These are phyloP conservation scores for Parochlus steinenii DNA, from an alignment of 2,888 invertebrate genomes.

Conservation along the genomic window DNA sequence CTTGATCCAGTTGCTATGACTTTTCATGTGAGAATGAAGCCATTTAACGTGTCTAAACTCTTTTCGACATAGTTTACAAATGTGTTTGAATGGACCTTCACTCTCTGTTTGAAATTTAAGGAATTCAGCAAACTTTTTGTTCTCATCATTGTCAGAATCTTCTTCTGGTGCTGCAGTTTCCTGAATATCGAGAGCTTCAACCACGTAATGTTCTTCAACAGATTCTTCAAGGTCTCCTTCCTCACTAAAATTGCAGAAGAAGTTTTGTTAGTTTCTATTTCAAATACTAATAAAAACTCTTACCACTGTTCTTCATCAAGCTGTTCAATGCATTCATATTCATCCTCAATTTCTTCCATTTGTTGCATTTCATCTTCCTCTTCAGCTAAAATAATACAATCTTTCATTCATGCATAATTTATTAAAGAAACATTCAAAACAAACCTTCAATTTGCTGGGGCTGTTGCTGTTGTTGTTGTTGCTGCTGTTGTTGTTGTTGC, in stretches of 20 bases:
- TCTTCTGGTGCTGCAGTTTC: constrained; percentile 12
- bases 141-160: constrained; percentile 14
- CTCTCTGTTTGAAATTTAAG: constrained; percentile 35
- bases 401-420: not conserved
- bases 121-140: constrained; percentile 22
- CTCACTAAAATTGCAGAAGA: constrained; percentile 17
- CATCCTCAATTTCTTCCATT: constrained; percentile 11
- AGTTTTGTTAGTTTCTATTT: constrained; percentile 9
- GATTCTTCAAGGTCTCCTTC: constrained; percentile 19
- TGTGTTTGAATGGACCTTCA: constrained; percentile 38
- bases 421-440: not conserved
- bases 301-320: constrained; percentile 19
- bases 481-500: constrained; percentile 13
- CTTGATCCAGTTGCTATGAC: constrained; percentile 45
- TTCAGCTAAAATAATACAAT: not conserved
- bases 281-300: constrained; percentile 18
- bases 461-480: constrained; percentile 17
- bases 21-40: constrained; percentile 43
- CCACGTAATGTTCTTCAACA: constrained; percentile 10
- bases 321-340: constrained; percentile 2
- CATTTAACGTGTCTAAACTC: constrained; percentile 45
- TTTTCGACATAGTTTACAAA: constrained; percentile 44
- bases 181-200: not conserved
- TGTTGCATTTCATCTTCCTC: constrained; percentile 12
- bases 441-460: constrained; percentile 13